phyloP scores from a whole-genome alignment of 2,888 invertebrate species.

The Oxyscelio sp. region DNA sequence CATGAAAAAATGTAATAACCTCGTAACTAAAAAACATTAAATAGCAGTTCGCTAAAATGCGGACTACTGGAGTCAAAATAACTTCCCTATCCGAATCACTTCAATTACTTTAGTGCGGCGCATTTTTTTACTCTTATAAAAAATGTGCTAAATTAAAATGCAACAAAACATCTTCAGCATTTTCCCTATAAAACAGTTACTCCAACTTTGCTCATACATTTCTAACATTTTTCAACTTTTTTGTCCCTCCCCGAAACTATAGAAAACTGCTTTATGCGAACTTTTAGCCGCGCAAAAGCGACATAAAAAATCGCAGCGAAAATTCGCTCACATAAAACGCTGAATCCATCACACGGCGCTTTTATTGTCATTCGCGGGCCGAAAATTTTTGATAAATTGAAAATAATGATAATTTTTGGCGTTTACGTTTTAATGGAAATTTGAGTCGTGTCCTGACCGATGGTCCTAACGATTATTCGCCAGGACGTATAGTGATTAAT shows the following conservation, averaged over 20 bases:
- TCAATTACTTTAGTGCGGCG: neutral
- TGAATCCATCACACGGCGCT: constrained; percentile 49
- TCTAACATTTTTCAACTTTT: constrained; percentile 48
- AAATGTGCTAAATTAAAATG: neutral
- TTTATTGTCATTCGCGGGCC: constrained; percentile 50
- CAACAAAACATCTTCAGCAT: constrained; percentile 31
- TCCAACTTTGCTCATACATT: constrained; percentile 33
- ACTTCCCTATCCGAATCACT: neutral
- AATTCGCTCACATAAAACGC: constrained; percentile 32
- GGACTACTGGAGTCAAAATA: neutral
- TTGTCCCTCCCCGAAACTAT: constrained; percentile 30
- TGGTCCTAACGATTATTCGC: too few species aligned
- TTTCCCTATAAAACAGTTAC: constrained; percentile 26
- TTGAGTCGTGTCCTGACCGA: too few species aligned
- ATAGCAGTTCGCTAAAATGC: neutral
- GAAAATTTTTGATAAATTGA: constrained; percentile 64
- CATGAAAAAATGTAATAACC: too few species aligned
- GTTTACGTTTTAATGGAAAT: constrained; percentile 75
- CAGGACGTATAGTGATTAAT: too few species aligned
- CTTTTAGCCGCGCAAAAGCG: constrained; percentile 31
- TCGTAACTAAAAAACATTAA: too few species aligned
- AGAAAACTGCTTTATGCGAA: constrained; percentile 58
- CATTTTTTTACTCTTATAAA: neutral
- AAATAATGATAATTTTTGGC: constrained; percentile 67
- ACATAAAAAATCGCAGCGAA: constrained; percentile 46